These are phyloP conservation scores for Nasonia vitripennis DNA, from an alignment of 1,140 invertebrate genomes.

Conservation along the genomic window DNA sequence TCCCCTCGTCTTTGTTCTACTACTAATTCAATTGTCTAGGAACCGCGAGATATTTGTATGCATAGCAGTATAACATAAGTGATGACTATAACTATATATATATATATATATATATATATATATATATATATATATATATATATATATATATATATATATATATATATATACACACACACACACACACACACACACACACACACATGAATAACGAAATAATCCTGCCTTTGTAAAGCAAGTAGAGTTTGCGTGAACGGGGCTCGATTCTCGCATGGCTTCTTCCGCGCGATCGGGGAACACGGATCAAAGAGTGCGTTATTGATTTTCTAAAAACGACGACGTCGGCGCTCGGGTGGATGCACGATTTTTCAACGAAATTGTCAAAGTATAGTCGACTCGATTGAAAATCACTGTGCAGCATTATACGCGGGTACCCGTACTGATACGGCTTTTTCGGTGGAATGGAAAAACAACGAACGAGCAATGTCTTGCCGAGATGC, in stretches of 20 bases:
- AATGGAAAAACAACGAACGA: no score
- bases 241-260: conserved; percentile 24
- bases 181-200: no score
- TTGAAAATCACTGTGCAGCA: no score
- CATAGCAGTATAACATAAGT: conserved; percentile 27
- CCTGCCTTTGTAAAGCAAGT: conserved; percentile 36
- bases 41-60: conserved; percentile 56
- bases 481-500: conserved; percentile 38
- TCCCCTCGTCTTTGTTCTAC: not conserved
- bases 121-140: not conserved
- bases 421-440: no score
- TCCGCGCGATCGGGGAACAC: not conserved
- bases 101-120: no score
- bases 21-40: conserved; percentile 39
- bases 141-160: not conserved
- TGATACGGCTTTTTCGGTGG: no score
- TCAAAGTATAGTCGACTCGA: no score
- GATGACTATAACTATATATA: conserved; percentile 23
- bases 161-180: no score
- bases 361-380: no score
- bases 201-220: conserved; percentile 15
- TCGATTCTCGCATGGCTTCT: not conserved
- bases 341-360: no score
- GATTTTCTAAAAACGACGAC: no score
- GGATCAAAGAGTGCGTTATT: conserved; percentile 4